These are phyloP conservation scores for Spodoptera littoralis DNA, from an alignment of 2,888 invertebrate species.

Conservation along the genomic window DNA sequence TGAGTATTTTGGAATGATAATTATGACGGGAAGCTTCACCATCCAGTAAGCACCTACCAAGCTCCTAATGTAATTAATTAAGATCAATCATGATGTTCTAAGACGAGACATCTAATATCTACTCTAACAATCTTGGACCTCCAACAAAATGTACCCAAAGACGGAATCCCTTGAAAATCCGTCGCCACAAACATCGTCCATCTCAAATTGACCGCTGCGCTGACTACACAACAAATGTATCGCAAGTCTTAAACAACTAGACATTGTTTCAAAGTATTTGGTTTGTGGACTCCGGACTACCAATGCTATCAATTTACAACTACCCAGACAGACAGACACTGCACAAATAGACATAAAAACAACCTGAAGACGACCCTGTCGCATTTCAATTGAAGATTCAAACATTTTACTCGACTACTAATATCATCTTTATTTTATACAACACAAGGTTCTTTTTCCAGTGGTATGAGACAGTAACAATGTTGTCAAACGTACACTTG, in stretches of 20 bases:
- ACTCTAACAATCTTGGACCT: not conserved
- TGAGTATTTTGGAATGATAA: too few relatives aligned
- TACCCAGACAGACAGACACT: constrained; percentile 61
- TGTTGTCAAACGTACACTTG: constrained; percentile 62
- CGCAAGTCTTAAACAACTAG: constrained; percentile 37
- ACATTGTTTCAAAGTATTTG: constrained; percentile 48
- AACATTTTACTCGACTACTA: constrained; percentile 31
- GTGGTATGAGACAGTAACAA: constrained; percentile 40
- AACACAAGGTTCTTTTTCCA: constrained; percentile 42
- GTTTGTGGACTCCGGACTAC: constrained; percentile 36
- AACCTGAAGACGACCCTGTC: constrained; percentile 58
- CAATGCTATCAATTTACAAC: constrained; percentile 73
- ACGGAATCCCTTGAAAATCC: not conserved
- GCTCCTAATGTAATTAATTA: not conserved
- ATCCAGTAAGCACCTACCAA: not conserved
- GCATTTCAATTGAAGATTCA: constrained; percentile 58
- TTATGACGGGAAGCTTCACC: too few relatives aligned
- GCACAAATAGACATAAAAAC: constrained; percentile 67
- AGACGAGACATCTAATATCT: not conserved
- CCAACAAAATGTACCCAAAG: not conserved
- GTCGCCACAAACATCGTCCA: constrained; percentile 19
- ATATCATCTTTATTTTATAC: constrained; percentile 36
- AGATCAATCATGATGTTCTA: not conserved
- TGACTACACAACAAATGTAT: constrained; percentile 32
- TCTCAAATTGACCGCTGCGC: constrained; percentile 20